These are phyloP conservation scores for Neotragus pygmaeus DNA, from an alignment of 2,113 vertebrate genomes.

Conservation along the genomic window DNA sequence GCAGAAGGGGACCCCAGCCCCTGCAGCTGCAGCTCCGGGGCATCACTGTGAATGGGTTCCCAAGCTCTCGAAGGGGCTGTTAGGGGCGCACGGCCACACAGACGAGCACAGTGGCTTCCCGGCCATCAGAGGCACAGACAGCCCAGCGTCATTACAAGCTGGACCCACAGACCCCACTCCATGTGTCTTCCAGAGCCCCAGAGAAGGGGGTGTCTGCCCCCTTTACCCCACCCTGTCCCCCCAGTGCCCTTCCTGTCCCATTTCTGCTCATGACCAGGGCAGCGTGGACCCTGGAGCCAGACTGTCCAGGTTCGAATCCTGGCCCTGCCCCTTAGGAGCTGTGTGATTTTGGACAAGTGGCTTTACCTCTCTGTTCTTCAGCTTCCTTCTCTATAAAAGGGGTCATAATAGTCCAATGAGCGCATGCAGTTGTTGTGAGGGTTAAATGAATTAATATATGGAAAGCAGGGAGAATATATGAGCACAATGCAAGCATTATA, in stretches of 20 bases:
- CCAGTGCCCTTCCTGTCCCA: neutral
- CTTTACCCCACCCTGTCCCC: neutral
- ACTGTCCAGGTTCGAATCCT: no score
- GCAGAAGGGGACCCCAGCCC: neutral
- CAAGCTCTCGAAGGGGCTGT: neutral
- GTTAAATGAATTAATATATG: neutral
- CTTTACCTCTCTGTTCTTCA: neutral
- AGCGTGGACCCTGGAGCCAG: neutral
- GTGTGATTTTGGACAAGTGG: neutral
- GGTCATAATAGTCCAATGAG: no score
- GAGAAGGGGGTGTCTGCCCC: neutral
- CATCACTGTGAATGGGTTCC: no score
- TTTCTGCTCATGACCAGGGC: neutral
- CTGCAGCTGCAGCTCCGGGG: neutral
- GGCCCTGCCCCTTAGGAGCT: neutral
- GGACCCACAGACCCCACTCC: neutral
- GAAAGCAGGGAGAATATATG: neutral
- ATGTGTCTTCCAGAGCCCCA: neutral
- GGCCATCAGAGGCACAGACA: neutral
- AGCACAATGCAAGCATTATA: fast-evolving
- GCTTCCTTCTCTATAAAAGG: neutral
- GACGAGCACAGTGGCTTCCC: neutral
- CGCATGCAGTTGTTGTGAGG: neutral
- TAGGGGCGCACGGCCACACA: fast-evolving
- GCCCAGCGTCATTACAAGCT: neutral